phyloP scores from a whole-genome alignment of 2,113 vertebrate species.

The Progne subis region DNA sequence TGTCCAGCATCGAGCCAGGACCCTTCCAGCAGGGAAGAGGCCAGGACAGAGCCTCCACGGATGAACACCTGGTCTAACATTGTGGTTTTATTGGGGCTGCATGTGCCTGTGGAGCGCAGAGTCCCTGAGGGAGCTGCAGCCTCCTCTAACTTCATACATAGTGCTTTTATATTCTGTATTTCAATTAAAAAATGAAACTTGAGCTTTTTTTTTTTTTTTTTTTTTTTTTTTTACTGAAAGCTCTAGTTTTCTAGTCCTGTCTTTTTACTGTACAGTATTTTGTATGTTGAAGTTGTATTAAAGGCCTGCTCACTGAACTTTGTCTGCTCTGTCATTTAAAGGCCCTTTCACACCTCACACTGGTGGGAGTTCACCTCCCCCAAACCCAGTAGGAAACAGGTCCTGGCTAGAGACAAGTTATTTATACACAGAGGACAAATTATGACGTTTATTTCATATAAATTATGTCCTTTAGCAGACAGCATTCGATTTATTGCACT shows the following conservation, averaged over 20 bases:
- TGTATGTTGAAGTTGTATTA: constrained; percentile 68
- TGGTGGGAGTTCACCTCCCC: background rate
- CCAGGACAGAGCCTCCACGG: background rate
- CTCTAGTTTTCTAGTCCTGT: constrained; percentile 74
- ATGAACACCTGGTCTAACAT: background rate
- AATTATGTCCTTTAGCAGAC: constrained; percentile 81
- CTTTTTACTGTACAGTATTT: constrained; percentile 72
- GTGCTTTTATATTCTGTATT: constrained; percentile 28
- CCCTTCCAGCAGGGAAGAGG: background rate
- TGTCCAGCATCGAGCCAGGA: background rate
- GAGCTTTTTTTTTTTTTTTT: constrained; percentile 6
- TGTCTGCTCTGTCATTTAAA: background rate
- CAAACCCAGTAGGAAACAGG: background rate
- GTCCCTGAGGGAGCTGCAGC: background rate
- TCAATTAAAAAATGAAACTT: background rate
- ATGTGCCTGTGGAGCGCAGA: fast-evolving
- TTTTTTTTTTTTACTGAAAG: constrained; percentile 51
- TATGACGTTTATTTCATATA: constrained; percentile 81
- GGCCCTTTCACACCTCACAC: background rate
- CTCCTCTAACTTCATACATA: background rate
- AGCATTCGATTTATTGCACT: constrained; percentile 81
- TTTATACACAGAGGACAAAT: constrained; percentile 28
- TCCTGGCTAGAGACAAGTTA: background rate
- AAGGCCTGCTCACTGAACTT: constrained; percentile 49
- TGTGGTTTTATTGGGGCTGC: background rate